Evolutionary conservation across 1,140 invertebrate species (phyloP).

Genomic region (Panagrolaimus sp.): DNA sequence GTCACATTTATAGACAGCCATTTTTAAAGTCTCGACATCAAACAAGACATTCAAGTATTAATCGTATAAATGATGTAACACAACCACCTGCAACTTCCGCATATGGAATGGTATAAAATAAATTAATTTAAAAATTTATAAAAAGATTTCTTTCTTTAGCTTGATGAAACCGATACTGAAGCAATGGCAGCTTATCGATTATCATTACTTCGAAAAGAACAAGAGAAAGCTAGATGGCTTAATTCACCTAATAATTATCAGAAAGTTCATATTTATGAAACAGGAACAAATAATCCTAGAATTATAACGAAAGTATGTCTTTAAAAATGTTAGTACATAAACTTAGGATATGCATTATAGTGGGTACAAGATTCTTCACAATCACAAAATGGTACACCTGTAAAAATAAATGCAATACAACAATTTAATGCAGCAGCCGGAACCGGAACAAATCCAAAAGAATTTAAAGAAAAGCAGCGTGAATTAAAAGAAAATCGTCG

Average conservation of each 20-base stretch:
- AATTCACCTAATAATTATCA: constrained; percentile 99
- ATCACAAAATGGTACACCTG: constrained; percentile 75
- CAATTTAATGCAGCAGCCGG: constrained; percentile 89
- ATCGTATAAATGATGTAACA: constrained; percentile 79
- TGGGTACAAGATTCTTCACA: constrained; percentile 90
- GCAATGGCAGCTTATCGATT: constrained; percentile 28
- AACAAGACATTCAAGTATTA: constrained; percentile 1
- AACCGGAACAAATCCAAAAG: constrained; percentile 86
- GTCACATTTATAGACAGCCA: constrained; percentile 91
- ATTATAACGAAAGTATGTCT: constrained; percentile 94
- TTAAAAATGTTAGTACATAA: neutral
- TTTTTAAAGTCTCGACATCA: constrained; percentile 76
- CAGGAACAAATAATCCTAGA: constrained; percentile 90
- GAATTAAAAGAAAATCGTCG: constrained; percentile 95
- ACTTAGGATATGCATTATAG: constrained; percentile 62
- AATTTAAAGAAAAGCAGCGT: constrained; percentile 92
- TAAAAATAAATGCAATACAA: constrained; percentile 84
- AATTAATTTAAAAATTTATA: neutral
- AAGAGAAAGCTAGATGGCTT: constrained; percentile 87
- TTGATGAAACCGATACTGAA: constrained; percentile 67
- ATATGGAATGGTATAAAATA: constrained; percentile 58
- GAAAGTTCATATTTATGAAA: constrained; percentile 94
- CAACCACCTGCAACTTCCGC: constrained; percentile 88
- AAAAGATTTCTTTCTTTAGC: constrained; percentile 59
- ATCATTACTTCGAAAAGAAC: constrained; percentile 63